Conservation (phyloP, 2,113 vertebrate genomes). For the Hemicordylus capensis region DNA sequence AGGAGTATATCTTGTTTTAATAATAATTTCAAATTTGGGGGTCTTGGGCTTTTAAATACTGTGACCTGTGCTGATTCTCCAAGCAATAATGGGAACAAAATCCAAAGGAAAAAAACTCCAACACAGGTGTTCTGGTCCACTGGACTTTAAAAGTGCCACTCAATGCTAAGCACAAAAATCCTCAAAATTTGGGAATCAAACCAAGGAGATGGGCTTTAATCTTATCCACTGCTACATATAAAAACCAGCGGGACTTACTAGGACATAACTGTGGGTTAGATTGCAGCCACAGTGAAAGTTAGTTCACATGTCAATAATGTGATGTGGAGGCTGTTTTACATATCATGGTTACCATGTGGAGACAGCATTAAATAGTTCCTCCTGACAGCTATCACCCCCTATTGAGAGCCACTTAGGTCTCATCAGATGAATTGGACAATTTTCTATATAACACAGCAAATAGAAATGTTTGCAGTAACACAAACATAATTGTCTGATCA, state of each 20-base stretch:
- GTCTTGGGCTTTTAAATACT: neutral
- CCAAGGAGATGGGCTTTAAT: neutral
- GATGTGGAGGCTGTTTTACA: neutral
- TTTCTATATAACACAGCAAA: neutral
- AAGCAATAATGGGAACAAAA: neutral
- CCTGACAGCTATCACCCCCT: neutral
- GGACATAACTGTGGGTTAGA: neutral
- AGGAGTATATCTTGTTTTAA: neutral
- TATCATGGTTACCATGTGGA: neutral
- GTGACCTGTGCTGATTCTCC: neutral
- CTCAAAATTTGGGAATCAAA: neutral
- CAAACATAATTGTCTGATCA: neutral
- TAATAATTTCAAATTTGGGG: neutral
- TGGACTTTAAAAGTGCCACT: neutral
- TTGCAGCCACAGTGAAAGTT: neutral
- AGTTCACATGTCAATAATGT: neutral
- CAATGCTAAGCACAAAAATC: neutral
- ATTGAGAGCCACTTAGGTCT: neutral
- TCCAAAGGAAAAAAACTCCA: neutral
- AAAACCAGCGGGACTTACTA: neutral
- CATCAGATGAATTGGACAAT: neutral
- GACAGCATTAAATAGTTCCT: neutral
- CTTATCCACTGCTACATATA: neutral
- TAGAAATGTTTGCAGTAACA: neutral
- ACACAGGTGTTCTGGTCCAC: neutral